Conservation (phyloP, 2,113 vertebrate genomes). For the Crotalus viridis region DNA sequence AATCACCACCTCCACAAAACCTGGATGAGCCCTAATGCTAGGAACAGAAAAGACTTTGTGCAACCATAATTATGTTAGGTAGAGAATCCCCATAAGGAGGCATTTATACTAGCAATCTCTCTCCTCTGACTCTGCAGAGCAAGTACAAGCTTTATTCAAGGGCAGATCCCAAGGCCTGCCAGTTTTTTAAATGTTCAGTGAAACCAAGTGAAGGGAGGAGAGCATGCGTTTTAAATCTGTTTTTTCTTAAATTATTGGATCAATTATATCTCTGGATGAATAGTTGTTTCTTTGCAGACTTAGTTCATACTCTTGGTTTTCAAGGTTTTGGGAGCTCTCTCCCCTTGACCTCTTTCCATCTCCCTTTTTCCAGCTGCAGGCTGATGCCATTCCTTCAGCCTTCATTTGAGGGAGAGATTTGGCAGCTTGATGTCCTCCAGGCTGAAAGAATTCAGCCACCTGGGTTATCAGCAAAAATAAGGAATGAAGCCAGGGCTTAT, state of each 20-base stretch:
- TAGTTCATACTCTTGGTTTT: background rate
- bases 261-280: background rate
- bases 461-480: conserved; percentile 9
- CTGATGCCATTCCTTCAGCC: conserved; percentile 10
- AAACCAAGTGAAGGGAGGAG: background rate
- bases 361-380: background rate
- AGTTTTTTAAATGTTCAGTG: background rate
- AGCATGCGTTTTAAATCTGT: background rate
- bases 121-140: background rate
- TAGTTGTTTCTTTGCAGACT: background rate
- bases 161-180: background rate
- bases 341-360: background rate
- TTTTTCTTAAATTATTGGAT: background rate
- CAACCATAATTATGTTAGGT: background rate
- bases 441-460: conserved; percentile 7
- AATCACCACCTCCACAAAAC: background rate
- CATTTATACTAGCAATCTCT: background rate
- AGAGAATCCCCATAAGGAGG: background rate
- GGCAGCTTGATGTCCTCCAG: conserved; percentile 16
- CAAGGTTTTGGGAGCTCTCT: conserved; percentile 1
- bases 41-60: background rate
- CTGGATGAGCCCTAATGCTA: background rate
- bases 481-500: background rate
- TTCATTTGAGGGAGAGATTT: conserved; percentile 13
- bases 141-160: background rate